Conservation (phyloP, 2,888 invertebrate genomes). For the Uloborus plumipes region DNA sequence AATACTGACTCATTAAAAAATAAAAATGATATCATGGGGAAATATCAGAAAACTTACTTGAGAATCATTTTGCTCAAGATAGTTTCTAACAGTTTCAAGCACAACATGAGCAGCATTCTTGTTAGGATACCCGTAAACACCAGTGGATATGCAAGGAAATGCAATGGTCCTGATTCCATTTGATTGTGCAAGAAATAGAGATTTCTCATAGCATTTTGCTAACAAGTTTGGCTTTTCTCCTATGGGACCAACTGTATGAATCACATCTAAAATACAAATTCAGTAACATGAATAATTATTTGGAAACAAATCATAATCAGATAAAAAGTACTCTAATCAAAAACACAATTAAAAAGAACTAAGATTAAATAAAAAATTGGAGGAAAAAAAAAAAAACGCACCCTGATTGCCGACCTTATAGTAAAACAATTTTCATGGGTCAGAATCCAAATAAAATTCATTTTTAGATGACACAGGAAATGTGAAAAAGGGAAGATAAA, state of each 20-base stretch:
- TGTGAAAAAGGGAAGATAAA: no score
- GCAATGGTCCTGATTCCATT: conserved; percentile 74
- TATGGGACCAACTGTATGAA: conserved; percentile 90
- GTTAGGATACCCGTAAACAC: conserved; percentile 80
- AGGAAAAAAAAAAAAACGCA: no score
- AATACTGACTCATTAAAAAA: conserved; percentile 74
- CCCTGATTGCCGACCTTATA: no score
- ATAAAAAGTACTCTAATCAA: no score
- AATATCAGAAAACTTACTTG: conserved; percentile 44
- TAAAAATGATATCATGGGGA: background rate
- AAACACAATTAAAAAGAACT: no score
- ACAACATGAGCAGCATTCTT: conserved; percentile 84
- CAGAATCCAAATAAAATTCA: no score
- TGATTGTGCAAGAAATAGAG: conserved; percentile 76
- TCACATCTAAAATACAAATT: conserved; percentile 79
- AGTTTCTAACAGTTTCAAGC: conserved; percentile 77
- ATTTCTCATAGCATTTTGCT: conserved; percentile 80
- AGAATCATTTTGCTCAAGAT: conserved; percentile 74
- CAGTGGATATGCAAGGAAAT: conserved; percentile 82
- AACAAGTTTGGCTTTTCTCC: conserved; percentile 79
- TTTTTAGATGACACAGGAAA: no score
- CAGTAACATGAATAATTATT: conserved; percentile 13
- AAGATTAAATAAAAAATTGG: no score
- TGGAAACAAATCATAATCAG: no score
- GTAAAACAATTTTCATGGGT: no score